Evolutionary conservation across 1,140 invertebrate species (phyloP).

Genomic region (Drosophila lowei): DNA sequence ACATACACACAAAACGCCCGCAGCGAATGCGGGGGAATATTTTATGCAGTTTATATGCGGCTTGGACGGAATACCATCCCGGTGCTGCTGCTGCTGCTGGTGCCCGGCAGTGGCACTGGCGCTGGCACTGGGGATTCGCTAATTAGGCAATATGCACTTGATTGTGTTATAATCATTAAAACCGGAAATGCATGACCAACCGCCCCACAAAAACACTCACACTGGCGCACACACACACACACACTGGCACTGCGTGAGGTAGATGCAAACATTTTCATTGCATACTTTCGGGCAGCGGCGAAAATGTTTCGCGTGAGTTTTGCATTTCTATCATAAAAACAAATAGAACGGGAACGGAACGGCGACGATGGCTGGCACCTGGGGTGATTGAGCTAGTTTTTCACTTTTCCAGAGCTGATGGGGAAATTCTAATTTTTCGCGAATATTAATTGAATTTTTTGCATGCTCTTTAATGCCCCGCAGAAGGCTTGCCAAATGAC

Average conservation of each 20-base stretch:
- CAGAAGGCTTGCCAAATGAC: background rate
- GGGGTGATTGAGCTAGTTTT: constrained; percentile 6
- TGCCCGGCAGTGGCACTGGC: background rate
- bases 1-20: constrained; percentile 4
- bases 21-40: constrained; percentile 61
- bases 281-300: constrained; percentile 19
- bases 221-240: constrained; percentile 4
- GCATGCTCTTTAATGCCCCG: background rate
- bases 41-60: constrained; percentile 77
- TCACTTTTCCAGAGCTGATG: background rate
- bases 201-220: constrained; percentile 13
- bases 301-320: constrained; percentile 26
- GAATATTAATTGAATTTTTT: constrained; percentile 29
- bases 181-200: constrained; percentile 65
- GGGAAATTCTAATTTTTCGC: constrained; percentile 1
- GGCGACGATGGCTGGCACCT: too few species aligned
- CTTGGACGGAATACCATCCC: constrained; percentile 12
- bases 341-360: background rate
- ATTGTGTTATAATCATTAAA: constrained; percentile 82
- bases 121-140: constrained; percentile 53
- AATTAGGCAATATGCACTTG: constrained; percentile 81
- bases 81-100: too few species aligned
- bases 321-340: constrained; percentile 19
- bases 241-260: constrained; percentile 3
- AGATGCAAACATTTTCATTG: constrained; percentile 26